Evolutionary conservation across 2,797 vertebrate species (phyloP).

Genomic region (Sorex maritimensis): DNA sequence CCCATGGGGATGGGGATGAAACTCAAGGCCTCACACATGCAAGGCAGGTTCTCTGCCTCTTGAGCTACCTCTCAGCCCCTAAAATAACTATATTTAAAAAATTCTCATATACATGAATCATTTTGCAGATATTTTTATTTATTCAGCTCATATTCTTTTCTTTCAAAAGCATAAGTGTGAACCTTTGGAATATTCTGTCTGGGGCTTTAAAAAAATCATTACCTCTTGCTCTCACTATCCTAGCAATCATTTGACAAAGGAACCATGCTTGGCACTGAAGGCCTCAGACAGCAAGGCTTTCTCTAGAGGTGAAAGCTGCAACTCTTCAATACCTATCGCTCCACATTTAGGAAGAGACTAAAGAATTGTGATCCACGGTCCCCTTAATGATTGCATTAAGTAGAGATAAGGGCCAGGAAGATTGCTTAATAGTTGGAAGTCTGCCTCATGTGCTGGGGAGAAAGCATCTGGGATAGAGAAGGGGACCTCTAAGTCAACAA

Average conservation of each 20-base stretch:
- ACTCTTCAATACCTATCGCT: not conserved
- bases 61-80: no score
- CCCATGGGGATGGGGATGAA: no score
- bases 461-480: no score
- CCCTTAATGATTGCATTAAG: no score
- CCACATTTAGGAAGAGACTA: not conserved
- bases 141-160: conserved; percentile 2
- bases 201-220: not conserved
- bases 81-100: conserved; percentile 50
- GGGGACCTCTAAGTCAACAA: no score
- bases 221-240: not conserved
- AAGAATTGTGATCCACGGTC: not conserved
- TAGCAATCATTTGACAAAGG: conserved; percentile 7
- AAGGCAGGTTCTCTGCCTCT: no score
- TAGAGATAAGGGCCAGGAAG: no score
- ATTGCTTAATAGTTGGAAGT: no score
- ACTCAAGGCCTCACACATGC: no score
- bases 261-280: not conserved
- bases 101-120: conserved; percentile 22
- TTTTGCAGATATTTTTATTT: conserved; percentile 26
- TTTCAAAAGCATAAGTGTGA: not conserved
- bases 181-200: not conserved
- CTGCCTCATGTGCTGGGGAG: no score
- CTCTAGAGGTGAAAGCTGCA: conserved; percentile 1
- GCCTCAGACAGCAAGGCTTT: not conserved